Base-by-base conservation (phyloP, 2,888 invertebrate species). In the Flexamia atlantica region DNA sequence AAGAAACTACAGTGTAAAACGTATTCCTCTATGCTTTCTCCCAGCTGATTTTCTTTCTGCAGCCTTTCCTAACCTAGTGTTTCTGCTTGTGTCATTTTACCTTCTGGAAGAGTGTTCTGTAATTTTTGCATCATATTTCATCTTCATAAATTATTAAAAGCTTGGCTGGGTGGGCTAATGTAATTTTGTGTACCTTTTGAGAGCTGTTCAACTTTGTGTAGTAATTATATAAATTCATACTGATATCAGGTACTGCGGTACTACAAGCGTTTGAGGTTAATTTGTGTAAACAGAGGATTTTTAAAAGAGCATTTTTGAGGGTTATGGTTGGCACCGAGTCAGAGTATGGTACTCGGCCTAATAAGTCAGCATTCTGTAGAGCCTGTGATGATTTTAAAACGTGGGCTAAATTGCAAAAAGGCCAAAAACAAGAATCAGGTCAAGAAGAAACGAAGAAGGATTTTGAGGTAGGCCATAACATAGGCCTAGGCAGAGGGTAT, bases 321-420 rank as follows among this genome's bases (percentile, higher is more conserved):
- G 30, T 14, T n/a, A 64, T 72, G 42, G 72, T 36, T 72, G 72
- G 40, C 17, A 42, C 76, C 20, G 81, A 68, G 46, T 30, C 81
- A 25, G 82, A 82, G 23, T 82, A 82, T 70, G 50, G 32, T 23
- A 72, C 72, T n/a, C 53, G 82, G 0, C 57, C 53, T 14, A 72
- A 36, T 32, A 82, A 72, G 20, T 53, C 82, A 23, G 72, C 28
- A 25, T 36, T 25, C 57, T 95, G 95, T 87, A 92, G 95, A 87
- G 93, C 94, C 0, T 95, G 95, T 88, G 93, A 93, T 12, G 95
- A 95, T 89, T 95, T 95, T 87, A 94, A 93, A 89, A 92, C 93
- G 7, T 95, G 95, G 95, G 92, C 94, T 0, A 94, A 94, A 88
- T 90, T 91, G 86, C 94, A 95, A 28, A 76, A 76, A 28, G 76